phyloP scores from a whole-genome alignment of 2,888 invertebrate species.

The Xanthia togata region DNA sequence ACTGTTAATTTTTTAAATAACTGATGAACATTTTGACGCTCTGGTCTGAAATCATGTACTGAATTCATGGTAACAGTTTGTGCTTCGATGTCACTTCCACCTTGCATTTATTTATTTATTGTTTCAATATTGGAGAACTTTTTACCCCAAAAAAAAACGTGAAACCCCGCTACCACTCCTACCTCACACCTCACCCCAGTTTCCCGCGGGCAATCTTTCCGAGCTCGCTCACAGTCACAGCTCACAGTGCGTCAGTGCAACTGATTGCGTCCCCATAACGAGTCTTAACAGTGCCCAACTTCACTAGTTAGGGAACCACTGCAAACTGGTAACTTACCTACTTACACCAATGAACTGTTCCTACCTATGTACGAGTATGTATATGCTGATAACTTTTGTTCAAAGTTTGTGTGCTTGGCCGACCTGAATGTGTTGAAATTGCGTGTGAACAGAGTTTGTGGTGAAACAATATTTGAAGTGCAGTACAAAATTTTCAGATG shows the following conservation, averaged over 20 bases:
- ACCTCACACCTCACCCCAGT: background rate
- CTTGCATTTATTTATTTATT: background rate
- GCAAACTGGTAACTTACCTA: conserved; percentile 20
- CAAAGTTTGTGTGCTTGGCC: conserved; percentile 9
- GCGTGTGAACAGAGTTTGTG: background rate
- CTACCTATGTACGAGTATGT: no score
- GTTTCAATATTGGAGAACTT: background rate
- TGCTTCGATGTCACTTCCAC: background rate
- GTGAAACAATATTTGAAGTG: background rate
- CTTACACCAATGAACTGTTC: conserved; percentile 19
- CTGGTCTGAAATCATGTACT: background rate
- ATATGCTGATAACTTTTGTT: conserved; percentile 21
- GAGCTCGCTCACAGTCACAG: conserved; percentile 9
- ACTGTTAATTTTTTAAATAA: no score
- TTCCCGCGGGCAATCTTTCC: conserved; percentile 51
- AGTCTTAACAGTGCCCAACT: conserved; percentile 43
- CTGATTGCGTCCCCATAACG: conserved; percentile 58
- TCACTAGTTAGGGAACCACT: conserved; percentile 24
- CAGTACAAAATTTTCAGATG: background rate
- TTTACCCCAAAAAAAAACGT: background rate
- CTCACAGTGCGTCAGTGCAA: conserved; percentile 30
- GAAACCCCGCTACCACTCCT: conserved; percentile 11
- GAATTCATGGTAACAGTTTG: background rate
- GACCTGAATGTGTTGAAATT: background rate
- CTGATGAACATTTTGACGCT: no score